Conservation (phyloP, 2,113 vertebrate species). For the Misgurnus mizolepis region DNA sequence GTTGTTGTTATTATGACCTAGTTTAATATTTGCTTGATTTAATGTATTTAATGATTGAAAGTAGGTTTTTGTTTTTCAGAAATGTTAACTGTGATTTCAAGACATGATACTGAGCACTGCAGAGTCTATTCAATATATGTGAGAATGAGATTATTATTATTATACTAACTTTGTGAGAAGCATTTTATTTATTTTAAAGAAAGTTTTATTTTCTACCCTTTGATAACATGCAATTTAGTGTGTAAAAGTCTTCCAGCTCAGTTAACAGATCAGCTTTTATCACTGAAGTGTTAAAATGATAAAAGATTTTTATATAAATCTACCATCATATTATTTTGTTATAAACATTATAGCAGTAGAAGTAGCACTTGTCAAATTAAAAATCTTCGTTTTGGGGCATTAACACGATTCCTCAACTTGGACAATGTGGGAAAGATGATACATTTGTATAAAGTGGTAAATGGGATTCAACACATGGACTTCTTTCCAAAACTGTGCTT, state of each 20-base stretch:
- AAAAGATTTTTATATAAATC: constrained; percentile 68
- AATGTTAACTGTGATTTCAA: constrained; percentile 76
- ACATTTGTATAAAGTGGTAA: constrained; percentile 66
- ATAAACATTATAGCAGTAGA: constrained; percentile 74
- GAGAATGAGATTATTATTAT: constrained; percentile 62
- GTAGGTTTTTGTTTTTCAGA: constrained; percentile 58
- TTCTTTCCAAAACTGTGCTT: constrained; percentile 67
- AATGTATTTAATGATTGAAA: constrained; percentile 60
- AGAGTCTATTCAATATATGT: constrained; percentile 67
- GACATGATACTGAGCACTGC: constrained; percentile 66
- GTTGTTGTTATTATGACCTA: constrained; percentile 77
- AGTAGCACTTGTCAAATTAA: constrained; percentile 76
- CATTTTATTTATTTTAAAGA: constrained; percentile 46
- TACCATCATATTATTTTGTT: constrained; percentile 70
- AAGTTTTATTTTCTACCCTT: constrained; percentile 60
- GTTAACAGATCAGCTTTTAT: constrained; percentile 71
- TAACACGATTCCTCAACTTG: constrained; percentile 64
- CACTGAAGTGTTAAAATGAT: constrained; percentile 65
- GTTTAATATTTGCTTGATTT: constrained; percentile 62
- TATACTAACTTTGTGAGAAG: constrained; percentile 48
- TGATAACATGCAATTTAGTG: constrained; percentile 65
- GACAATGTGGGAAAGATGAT: constrained; percentile 56
- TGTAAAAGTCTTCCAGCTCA: constrained; percentile 80
- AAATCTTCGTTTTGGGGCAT: constrained; percentile 75
- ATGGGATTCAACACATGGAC: constrained; percentile 52